These are phyloP conservation scores for Ptyas mucosa DNA, from an alignment of 2,113 vertebrate species.

Conservation along the genomic window DNA sequence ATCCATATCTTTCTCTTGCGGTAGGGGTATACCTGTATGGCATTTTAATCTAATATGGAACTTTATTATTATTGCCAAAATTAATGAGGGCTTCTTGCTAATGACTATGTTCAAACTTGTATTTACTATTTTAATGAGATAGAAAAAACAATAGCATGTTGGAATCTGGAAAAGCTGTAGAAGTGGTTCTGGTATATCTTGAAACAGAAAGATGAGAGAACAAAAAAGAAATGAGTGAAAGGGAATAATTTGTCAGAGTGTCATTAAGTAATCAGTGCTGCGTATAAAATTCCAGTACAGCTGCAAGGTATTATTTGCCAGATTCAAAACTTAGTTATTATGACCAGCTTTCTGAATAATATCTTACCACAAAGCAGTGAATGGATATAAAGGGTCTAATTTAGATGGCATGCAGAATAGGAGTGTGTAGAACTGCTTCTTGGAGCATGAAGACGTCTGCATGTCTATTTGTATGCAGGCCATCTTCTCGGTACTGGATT, in stretches of 20 bases:
- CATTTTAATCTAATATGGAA: slow-evolving; percentile 71
- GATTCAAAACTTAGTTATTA: slow-evolving; percentile 40
- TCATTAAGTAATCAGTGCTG: slow-evolving; percentile 43
- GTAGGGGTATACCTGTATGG: slow-evolving; percentile 66
- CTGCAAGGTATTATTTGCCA: slow-evolving; percentile 53
- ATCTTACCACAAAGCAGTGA: slow-evolving; percentile 25
- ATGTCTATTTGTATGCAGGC: background rate
- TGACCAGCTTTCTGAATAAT: slow-evolving; percentile 41
- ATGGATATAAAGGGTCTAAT: background rate
- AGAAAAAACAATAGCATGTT: slow-evolving; percentile 9
- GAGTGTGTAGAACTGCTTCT: background rate
- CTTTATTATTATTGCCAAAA: slow-evolving; percentile 59
- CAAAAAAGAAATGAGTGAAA: background rate
- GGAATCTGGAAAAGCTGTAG: slow-evolving; percentile 20
- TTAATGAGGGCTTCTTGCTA: slow-evolving; percentile 58
- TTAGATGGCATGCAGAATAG: slow-evolving; percentile 11
- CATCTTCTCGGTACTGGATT: background rate
- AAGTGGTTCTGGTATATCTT: slow-evolving; percentile 25
- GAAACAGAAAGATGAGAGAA: slow-evolving; percentile 22
- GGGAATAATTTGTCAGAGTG: slow-evolving; percentile 6
- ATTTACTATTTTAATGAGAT: slow-evolving; percentile 31
- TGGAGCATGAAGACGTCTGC: background rate
- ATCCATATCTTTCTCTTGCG: slow-evolving; percentile 74
- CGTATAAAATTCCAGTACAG: slow-evolving; percentile 43
- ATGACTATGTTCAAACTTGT: slow-evolving; percentile 25